Evolutionary conservation across 2,797 vertebrate genomes (phyloP).

Genomic region (Chaetophractus vellerosus): DNA sequence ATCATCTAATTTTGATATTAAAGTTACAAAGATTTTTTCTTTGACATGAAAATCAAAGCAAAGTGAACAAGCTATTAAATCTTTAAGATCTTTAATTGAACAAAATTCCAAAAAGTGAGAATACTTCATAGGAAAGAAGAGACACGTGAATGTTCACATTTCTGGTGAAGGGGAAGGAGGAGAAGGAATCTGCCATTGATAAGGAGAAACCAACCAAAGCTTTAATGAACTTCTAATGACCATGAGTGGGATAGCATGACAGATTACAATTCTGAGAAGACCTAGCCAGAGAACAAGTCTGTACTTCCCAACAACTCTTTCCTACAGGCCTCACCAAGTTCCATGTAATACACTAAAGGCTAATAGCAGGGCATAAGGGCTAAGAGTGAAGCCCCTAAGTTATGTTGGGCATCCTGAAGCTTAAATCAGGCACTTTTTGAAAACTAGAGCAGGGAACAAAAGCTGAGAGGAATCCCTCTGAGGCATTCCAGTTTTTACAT

Average conservation of each 20-base stretch:
- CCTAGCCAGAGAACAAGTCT: neutral
- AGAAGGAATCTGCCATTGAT: neutral
- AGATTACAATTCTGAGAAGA: neutral
- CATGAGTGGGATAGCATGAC: neutral
- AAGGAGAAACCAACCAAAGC: neutral
- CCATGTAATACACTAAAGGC: neutral
- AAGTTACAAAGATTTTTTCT: conserved; percentile 1
- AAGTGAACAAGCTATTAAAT: conserved; percentile 5
- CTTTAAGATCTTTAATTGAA: neutral
- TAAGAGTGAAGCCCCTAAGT: neutral
- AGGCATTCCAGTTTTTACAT: neutral
- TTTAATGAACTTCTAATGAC: neutral
- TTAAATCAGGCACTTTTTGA: neutral
- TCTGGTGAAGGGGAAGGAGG: neutral
- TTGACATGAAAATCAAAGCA: neutral
- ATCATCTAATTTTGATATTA: conserved; percentile 22
- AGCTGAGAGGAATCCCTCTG: neutral
- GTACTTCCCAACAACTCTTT: neutral
- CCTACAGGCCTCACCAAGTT: neutral
- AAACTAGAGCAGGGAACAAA: neutral
- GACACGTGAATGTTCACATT: neutral
- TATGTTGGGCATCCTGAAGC: neutral
- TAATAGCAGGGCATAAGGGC: neutral
- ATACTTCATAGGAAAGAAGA: neutral
- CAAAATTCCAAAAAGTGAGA: neutral